These are phyloP conservation scores for Botia almorhae DNA, from an alignment of 2,797 vertebrate species.

Conservation along the genomic window DNA sequence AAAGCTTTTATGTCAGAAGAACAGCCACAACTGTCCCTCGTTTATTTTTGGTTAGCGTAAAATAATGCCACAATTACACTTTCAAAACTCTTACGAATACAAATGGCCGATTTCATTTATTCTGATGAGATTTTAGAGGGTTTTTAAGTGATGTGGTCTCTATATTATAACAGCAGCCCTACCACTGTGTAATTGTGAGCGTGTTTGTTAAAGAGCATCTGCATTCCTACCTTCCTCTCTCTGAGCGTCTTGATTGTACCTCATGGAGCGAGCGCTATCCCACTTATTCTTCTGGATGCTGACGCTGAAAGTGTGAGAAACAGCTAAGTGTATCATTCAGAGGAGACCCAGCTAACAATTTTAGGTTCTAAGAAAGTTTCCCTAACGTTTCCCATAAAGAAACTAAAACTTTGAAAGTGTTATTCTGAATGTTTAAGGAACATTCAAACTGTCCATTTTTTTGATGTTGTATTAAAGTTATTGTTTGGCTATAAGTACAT, in stretches of 20 bases:
- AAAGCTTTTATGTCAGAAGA: slow-evolving; percentile 7
- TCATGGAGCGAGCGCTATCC: slow-evolving; percentile 91
- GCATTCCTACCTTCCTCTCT: slow-evolving; percentile 89
- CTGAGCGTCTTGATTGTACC: slow-evolving; percentile 97
- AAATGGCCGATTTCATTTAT: slow-evolving; percentile 10
- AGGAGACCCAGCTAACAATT: not conserved
- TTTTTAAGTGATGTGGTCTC: not conserved
- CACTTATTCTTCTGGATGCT: slow-evolving; percentile 94
- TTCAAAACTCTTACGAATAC: slow-evolving; percentile 7
- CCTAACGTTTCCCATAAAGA: too few relatives aligned
- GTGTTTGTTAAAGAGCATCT: not conserved
- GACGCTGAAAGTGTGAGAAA: slow-evolving; percentile 74
- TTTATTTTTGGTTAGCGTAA: not conserved
- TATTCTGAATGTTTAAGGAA: too few relatives aligned
- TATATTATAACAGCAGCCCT: not conserved
- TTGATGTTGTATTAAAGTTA: too few relatives aligned
- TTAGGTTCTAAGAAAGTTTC: too few relatives aligned
- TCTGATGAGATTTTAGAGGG: not conserved
- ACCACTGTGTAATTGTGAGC: slow-evolving; percentile 1
- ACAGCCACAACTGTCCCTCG: not conserved
- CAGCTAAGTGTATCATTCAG: not conserved
- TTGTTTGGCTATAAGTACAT: too few relatives aligned
- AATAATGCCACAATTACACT: not conserved
- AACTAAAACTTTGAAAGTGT: too few relatives aligned
- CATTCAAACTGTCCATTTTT: too few relatives aligned